phyloP scores from a whole-genome alignment of 2,888 invertebrate genomes.

The Gryllus longicercus region DNA sequence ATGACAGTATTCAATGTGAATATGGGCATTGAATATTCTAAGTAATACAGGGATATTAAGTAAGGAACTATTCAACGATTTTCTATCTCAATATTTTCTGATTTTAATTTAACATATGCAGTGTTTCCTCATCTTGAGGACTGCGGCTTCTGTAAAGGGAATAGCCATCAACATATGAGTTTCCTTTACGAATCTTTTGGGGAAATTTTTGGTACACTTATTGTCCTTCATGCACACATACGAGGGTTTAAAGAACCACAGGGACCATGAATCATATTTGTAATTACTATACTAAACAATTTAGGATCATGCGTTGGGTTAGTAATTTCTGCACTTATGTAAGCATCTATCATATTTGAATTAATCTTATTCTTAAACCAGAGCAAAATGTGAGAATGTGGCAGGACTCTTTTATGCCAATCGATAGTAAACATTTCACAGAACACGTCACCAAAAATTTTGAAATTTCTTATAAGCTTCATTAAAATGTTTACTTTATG shows the following conservation, averaged over 20 bases:
- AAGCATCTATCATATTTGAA: constrained; percentile 40
- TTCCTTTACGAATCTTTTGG: constrained; percentile 37
- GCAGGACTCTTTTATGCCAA: constrained; percentile 43
- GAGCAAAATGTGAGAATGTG: constrained; percentile 41
- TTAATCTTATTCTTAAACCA: constrained; percentile 39
- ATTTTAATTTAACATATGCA: no score
- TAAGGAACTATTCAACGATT: no score
- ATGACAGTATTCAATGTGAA: no score
- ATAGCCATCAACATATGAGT: no score
- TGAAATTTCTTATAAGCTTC: constrained; percentile 37
- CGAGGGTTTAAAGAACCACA: no score
- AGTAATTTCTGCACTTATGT: constrained; percentile 45
- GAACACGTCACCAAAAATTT: constrained; percentile 39
- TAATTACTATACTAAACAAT: constrained; percentile 30
- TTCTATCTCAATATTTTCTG: no score
- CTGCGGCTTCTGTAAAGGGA: no score
- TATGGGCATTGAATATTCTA: no score
- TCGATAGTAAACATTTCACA: constrained; percentile 36
- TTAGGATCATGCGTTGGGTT: constrained; percentile 40
- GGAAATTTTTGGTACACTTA: constrained; percentile 46
- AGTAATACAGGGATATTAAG: no score
- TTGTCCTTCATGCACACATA: constrained; percentile 45
- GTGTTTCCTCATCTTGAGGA: no score
- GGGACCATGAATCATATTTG: no score
- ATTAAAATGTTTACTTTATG: constrained; percentile 39